Percentiles rank a stretch among this genome's conserved stretches.
These are phyloP conservation scores for Cryptoprocta ferox DNA, from an alignment of 2,797 vertebrate genomes.

Conservation along the genomic window DNA sequence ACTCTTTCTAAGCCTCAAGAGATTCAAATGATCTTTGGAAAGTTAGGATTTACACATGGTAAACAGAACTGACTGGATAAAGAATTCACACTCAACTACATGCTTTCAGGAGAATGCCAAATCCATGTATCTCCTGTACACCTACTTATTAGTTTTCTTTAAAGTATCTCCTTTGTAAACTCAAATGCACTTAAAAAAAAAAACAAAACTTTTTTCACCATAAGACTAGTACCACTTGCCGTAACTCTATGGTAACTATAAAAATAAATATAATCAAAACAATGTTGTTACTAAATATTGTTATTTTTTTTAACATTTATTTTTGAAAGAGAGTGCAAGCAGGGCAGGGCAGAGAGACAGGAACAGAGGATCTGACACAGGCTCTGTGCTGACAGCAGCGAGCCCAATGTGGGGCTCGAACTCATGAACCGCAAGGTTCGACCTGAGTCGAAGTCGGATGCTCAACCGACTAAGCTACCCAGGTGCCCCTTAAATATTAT, in stretches of 20 bases:
- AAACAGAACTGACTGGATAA: not conserved
- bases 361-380: too few relatives aligned
- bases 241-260: conserved; percentile 16
- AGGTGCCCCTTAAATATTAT: too few relatives aligned
- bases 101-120: not conserved
- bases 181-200: not conserved
- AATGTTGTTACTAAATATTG: not conserved
- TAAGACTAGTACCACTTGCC: not conserved
- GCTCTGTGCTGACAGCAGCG: too few relatives aligned
- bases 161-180: not conserved
- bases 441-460: too few relatives aligned
- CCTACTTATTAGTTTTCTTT: not conserved
- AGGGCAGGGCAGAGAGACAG: too few relatives aligned
- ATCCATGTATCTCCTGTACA: not conserved
- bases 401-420: too few relatives aligned
- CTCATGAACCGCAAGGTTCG: too few relatives aligned
- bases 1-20: not conserved
- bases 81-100: not conserved
- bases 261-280: conserved; percentile 14
- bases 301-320: not conserved
- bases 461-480: too few relatives aligned
- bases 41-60: not conserved
- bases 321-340: too few relatives aligned
- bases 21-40: not conserved
- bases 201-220: not conserved